Conservation (phyloP, 2,888 invertebrate species). For the Drosophila nigritarsus region DNA sequence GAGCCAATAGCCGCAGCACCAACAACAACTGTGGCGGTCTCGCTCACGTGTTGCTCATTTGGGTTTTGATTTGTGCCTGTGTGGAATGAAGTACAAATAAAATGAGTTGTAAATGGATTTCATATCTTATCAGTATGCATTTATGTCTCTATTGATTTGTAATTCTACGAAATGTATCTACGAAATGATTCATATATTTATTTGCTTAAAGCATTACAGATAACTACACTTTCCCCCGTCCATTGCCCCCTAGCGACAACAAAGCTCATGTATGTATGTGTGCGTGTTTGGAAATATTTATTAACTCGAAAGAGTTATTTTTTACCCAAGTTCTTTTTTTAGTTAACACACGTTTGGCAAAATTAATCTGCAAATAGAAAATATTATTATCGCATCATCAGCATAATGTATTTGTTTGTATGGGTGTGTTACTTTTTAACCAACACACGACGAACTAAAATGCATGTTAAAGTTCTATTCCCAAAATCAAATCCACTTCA, state of each 20-base stretch:
- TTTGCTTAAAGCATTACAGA: conserved; percentile 5
- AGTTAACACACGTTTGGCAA: conserved; percentile 67
- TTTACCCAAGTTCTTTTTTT: conserved; percentile 62
- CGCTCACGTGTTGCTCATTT: conserved; percentile 76
- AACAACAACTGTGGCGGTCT: conserved; percentile 53
- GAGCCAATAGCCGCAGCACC: conserved; percentile 48
- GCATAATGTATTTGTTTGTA: conserved; percentile 33
- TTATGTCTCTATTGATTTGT: neutral
- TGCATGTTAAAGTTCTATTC: neutral
- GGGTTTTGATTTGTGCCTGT: conserved; percentile 79
- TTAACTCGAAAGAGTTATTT: conserved; percentile 40
- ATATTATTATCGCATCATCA: conserved; percentile 72
- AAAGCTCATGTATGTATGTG: conserved; percentile 23
- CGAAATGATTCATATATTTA: conserved; percentile 55
- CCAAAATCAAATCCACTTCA: neutral
- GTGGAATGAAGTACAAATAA: conserved; percentile 7
- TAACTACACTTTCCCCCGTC: conserved; percentile 1
- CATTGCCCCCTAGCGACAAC: conserved; percentile 21
- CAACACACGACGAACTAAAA: conserved; percentile 14
- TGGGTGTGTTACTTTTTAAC: conserved; percentile 51
- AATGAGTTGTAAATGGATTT: conserved; percentile 31
- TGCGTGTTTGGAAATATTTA: conserved; percentile 14
- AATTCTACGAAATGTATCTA: conserved; percentile 22
- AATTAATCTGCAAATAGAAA: conserved; percentile 76
- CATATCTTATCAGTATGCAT: conserved; percentile 36